These are phyloP conservation scores for Malurus splendens DNA, from an alignment of 2,797 vertebrate species.

Conservation along the genomic window DNA sequence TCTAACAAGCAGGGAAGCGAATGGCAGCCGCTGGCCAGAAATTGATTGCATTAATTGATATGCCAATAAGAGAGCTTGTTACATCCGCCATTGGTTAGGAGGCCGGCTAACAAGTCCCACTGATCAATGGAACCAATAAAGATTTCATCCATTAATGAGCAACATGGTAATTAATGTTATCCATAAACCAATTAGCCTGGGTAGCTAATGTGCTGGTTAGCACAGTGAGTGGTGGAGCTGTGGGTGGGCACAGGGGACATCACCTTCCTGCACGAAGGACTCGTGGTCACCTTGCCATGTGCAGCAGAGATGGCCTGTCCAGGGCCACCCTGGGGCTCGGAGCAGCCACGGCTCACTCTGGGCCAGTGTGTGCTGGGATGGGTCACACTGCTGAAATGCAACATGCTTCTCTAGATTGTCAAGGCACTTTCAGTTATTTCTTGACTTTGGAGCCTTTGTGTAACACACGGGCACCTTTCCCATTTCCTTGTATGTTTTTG, in stretches of 20 bases:
- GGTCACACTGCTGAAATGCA: not conserved
- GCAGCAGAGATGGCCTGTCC: not conserved
- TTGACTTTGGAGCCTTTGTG: not conserved
- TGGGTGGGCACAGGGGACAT: not conserved
- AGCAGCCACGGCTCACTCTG: not conserved
- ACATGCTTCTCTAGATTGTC: not conserved
- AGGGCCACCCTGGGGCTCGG: accelerated
- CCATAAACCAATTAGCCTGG: slow-evolving; percentile 94
- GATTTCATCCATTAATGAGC: slow-evolving; percentile 99
- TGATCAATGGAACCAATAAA: slow-evolving; percentile 99
- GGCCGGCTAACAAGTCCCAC: slow-evolving; percentile 94
- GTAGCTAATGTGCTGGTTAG: slow-evolving; percentile 77
- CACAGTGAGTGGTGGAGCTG: slow-evolving; percentile 65
- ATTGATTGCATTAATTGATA: slow-evolving; percentile 99
- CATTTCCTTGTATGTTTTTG: accelerated
- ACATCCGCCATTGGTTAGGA: slow-evolving; percentile 98
- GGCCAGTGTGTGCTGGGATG: not conserved
- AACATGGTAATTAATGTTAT: slow-evolving; percentile 99
- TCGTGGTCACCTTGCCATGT: not conserved
- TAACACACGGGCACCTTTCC: not conserved
- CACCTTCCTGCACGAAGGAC: not conserved
- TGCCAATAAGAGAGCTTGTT: slow-evolving; percentile 99
- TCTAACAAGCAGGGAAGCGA: slow-evolving; percentile 70
- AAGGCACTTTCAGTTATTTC: not conserved
- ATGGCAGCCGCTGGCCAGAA: slow-evolving; percentile 92